These are phyloP conservation scores for Drosophila arizonae DNA, from an alignment of 1,140 invertebrate genomes.

Conservation along the genomic window DNA sequence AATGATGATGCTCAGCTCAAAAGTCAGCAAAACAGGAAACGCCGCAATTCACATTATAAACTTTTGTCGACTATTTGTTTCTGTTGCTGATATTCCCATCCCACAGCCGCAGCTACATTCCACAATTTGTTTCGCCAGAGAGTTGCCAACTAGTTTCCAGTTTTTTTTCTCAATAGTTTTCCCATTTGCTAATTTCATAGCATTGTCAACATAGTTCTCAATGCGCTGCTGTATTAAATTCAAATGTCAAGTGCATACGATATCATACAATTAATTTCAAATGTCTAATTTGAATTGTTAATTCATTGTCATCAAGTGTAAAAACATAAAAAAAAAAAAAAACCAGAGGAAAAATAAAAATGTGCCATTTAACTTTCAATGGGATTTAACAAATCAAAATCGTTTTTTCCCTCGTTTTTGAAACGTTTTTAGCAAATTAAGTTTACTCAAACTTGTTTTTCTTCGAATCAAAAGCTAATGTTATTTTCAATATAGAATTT, in stretches of 20 bases:
- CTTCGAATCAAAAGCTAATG: too few species aligned
- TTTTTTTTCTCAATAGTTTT: constrained; percentile 3
- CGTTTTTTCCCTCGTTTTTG: too few species aligned
- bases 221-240: constrained; percentile 23
- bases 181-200: constrained; percentile 14
- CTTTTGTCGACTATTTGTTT: constrained; percentile 33
- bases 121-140: constrained; percentile 19
- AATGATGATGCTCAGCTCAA: constrained; percentile 40
- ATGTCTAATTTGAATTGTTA: constrained; percentile 30
- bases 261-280: constrained; percentile 35
- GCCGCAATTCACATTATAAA: constrained; percentile 40
- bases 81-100: neutral
- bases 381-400: neutral
- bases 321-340: too few species aligned
- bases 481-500: too few species aligned
- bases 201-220: constrained; percentile 1
- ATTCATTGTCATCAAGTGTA: constrained; percentile 20
- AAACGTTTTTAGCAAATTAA: too few species aligned
- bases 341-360: neutral
- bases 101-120: neutral
- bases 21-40: constrained; percentile 54
- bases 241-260: constrained; percentile 50
- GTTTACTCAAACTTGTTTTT: too few species aligned
- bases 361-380: neutral
- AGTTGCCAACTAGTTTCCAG: constrained; percentile 4